Conservation (phyloP, 2,113 vertebrate genomes). For the Cygnus buccinator region DNA sequence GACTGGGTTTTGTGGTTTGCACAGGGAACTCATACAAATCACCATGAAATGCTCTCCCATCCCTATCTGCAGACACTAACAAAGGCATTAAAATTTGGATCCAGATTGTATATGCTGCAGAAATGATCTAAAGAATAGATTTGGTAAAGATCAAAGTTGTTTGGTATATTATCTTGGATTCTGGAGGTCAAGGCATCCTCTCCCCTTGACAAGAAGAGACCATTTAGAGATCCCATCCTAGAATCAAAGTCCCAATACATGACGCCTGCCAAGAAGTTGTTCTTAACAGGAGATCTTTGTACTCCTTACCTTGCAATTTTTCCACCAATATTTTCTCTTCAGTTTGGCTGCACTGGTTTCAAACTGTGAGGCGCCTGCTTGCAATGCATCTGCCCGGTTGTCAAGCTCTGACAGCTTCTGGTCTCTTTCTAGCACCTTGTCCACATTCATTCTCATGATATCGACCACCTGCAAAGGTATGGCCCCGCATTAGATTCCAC, state of each 20-base stretch:
- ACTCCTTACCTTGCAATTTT: conserved; percentile 87
- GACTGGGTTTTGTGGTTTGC: background rate
- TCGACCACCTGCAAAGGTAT: conserved; percentile 69
- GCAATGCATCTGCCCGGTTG: conserved; percentile 75
- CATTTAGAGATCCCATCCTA: background rate
- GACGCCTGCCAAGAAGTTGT: background rate
- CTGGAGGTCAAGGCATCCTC: background rate
- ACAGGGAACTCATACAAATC: background rate
- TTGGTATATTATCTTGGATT: background rate
- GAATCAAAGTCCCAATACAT: background rate
- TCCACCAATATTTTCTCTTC: conserved; percentile 95
- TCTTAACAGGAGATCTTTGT: background rate
- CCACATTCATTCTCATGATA: conserved; percentile 77
- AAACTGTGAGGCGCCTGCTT: conserved; percentile 77
- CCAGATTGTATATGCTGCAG: background rate
- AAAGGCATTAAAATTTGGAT: background rate
- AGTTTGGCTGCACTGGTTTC: conserved; percentile 87
- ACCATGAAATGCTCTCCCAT: background rate
- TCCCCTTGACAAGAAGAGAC: background rate
- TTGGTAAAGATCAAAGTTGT: background rate
- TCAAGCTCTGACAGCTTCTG: conserved; percentile 76
- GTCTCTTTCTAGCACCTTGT: conserved; percentile 77
- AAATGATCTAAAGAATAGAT: background rate
- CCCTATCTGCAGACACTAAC: background rate
- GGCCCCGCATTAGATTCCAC: background rate